Evolutionary conservation across 2,888 invertebrate genomes (phyloP).

Genomic region (Megaustenia siamemsis): DNA sequence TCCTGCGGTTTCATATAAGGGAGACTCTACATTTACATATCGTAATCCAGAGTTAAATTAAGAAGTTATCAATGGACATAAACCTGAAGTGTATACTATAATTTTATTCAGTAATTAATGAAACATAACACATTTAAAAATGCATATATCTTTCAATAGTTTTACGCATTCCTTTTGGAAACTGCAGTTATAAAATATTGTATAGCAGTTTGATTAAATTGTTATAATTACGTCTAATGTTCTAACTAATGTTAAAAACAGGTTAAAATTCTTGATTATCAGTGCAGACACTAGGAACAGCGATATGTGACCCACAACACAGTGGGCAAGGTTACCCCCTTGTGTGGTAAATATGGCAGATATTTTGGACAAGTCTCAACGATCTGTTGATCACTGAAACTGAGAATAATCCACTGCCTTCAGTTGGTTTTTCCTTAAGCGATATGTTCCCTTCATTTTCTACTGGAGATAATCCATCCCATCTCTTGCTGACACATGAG

Average conservation of each 20-base stretch:
- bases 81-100: too few species aligned
- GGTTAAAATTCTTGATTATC: not conserved
- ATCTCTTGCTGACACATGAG: constrained; percentile 85
- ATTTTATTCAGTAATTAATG: too few species aligned
- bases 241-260: not conserved
- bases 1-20: too few species aligned
- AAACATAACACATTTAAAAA: too few species aligned
- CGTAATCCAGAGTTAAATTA: too few species aligned
- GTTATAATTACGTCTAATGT: not conserved
- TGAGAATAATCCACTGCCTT: constrained; percentile 17
- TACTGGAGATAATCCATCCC: constrained; percentile 53
- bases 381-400: constrained; percentile 23
- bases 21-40: too few species aligned
- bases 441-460: constrained; percentile 58
- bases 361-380: constrained; percentile 41
- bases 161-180: too few species aligned
- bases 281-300: not conserved
- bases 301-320: constrained; percentile 50
- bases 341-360: constrained; percentile 64
- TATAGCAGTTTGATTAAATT: too few species aligned
- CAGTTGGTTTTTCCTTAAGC: constrained; percentile 47
- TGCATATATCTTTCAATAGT: too few species aligned
- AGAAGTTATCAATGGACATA: too few species aligned
- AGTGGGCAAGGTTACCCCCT: constrained; percentile 60
- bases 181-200: too few species aligned